Evolutionary conservation across 2,113 vertebrate species (phyloP).

Genomic region (Poecile atricapillus): DNA sequence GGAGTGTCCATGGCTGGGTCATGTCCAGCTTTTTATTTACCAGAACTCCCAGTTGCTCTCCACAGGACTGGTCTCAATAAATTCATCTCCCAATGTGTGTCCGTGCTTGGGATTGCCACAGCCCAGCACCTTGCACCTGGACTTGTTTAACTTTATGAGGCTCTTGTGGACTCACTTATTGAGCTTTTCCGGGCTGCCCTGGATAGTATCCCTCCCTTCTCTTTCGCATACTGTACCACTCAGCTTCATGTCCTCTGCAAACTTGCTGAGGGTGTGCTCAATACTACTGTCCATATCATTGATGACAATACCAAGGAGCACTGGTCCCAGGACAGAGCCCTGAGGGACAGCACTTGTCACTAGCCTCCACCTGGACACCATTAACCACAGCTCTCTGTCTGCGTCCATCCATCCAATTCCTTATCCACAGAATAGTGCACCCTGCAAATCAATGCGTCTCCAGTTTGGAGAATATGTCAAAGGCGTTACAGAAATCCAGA

Average conservation of each 20-base stretch:
- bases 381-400: background rate
- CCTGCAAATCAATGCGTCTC: background rate
- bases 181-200: background rate
- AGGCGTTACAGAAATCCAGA: background rate
- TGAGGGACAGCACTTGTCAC: background rate
- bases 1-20: fast-evolving
- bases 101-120: background rate
- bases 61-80: background rate
- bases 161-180: background rate
- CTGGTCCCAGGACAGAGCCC: too few species aligned
- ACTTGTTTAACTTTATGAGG: background rate
- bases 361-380: background rate
- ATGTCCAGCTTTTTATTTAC: background rate
- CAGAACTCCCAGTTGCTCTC: background rate
- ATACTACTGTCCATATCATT: fast-evolving
- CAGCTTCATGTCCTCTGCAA: background rate
- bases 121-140: background rate
- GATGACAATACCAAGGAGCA: background rate
- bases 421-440: background rate
- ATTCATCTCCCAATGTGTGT: background rate
- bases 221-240: too few species aligned
- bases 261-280: background rate
- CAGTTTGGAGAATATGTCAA: background rate
- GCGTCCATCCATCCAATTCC: fast-evolving
- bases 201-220: background rate